These are phyloP conservation scores for Drosophila subobscura DNA, from an alignment of 1,140 invertebrate genomes.

Conservation along the genomic window DNA sequence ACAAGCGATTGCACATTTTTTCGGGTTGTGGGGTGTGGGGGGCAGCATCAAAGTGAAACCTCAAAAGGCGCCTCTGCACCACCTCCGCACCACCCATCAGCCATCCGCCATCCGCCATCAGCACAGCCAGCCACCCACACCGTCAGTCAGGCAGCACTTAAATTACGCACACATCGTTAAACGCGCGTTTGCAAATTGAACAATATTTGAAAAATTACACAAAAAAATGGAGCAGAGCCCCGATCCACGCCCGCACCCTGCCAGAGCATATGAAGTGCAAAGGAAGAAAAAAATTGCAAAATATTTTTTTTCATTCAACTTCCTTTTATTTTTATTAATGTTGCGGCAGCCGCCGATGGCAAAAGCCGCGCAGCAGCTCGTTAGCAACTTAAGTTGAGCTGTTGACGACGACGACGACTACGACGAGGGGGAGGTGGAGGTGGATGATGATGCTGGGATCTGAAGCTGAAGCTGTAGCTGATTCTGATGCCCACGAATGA, in stretches of 20 bases:
- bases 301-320: slow-evolving; percentile 8
- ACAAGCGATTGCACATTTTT: slow-evolving; percentile 55
- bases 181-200: slow-evolving; percentile 81
- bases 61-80: slow-evolving; percentile 44
- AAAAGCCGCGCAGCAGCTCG: slow-evolving; percentile 65
- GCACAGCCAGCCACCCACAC: neutral
- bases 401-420: slow-evolving; percentile 57
- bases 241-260: neutral
- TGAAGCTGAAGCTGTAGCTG: neutral
- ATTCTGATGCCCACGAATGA: neutral
- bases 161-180: slow-evolving; percentile 83
- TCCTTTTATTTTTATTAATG: slow-evolving; percentile 72
- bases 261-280: slow-evolving; percentile 20
- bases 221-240: slow-evolving; percentile 21
- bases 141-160: slow-evolving; percentile 68
- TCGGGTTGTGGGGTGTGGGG: neutral
- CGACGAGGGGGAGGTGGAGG: neutral
- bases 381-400: slow-evolving; percentile 82
- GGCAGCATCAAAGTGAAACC: slow-evolving; percentile 72
- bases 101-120: neutral
- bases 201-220: slow-evolving; percentile 83
- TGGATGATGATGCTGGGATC: neutral
- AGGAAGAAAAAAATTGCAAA: slow-evolving; percentile 38
- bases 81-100: neutral
- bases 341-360: slow-evolving; percentile 66